Conservation (phyloP, 2,888 invertebrate species). For the Coremacera marginata region DNA sequence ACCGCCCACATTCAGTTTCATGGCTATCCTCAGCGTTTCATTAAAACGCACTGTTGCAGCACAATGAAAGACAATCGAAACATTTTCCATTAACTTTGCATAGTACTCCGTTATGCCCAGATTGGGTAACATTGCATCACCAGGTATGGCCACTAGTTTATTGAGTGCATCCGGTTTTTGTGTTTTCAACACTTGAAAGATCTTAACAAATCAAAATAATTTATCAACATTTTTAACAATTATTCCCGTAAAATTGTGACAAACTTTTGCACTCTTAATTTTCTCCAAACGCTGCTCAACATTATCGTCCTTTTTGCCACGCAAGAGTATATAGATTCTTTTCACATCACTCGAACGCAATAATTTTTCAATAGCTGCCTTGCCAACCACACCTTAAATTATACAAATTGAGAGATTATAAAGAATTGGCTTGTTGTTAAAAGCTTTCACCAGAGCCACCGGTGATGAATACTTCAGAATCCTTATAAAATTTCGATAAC, state of each 20-base stretch:
- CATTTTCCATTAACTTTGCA: slow-evolving; percentile 67
- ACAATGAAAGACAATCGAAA: slow-evolving; percentile 80
- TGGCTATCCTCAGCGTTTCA: slow-evolving; percentile 77
- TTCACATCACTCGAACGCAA: slow-evolving; percentile 84
- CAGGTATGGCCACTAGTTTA: slow-evolving; percentile 58
- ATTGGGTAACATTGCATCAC: slow-evolving; percentile 54
- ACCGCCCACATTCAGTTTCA: slow-evolving; percentile 75
- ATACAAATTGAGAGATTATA: not conserved
- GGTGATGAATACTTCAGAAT: slow-evolving; percentile 82
- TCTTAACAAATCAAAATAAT: slow-evolving; percentile 36
- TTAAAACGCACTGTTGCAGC: slow-evolving; percentile 88
- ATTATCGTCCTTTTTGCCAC: slow-evolving; percentile 77
- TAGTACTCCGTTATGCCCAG: slow-evolving; percentile 56
- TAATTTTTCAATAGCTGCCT: slow-evolving; percentile 88
- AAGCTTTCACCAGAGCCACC: slow-evolving; percentile 75
- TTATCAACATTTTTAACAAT: no score
- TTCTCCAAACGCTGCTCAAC: slow-evolving; percentile 76
- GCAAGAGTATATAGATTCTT: slow-evolving; percentile 81
- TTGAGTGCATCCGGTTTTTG: slow-evolving; percentile 56
- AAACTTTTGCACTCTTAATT: slow-evolving; percentile 68
- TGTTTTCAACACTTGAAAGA: slow-evolving; percentile 56
- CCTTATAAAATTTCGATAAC: slow-evolving; percentile 73
- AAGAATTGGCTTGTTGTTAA: not conserved
- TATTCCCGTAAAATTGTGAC: slow-evolving; percentile 2
- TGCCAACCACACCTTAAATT: slow-evolving; percentile 84